These are phyloP conservation scores for Monochamus saltuarius DNA, from an alignment of 1,140 invertebrate genomes.

Conservation along the genomic window DNA sequence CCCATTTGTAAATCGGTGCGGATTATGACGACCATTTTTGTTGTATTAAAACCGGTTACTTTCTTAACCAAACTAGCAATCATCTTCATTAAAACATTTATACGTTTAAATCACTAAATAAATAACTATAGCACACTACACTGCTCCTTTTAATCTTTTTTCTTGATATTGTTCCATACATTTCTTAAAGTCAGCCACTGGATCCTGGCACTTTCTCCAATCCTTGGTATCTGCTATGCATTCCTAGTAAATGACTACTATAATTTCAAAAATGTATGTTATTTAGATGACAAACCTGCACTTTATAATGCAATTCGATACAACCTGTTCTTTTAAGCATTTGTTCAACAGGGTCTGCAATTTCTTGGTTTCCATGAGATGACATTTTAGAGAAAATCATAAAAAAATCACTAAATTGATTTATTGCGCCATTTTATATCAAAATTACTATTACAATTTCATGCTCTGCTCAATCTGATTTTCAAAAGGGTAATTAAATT, in stretches of 20 bases:
- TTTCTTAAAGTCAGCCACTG: slow-evolving; percentile 73
- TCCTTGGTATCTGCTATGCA: slow-evolving; percentile 86
- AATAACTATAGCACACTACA: slow-evolving; percentile 1
- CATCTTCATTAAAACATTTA: slow-evolving; percentile 13
- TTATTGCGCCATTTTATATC: no score
- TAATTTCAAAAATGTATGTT: not conserved
- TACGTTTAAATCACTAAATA: not conserved
- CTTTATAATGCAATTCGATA: slow-evolving; percentile 80
- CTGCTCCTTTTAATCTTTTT: slow-evolving; percentile 28
- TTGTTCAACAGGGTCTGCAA: slow-evolving; percentile 72
- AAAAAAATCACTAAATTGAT: no score
- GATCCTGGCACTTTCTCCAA: slow-evolving; percentile 86
- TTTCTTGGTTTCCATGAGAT: slow-evolving; percentile 41
- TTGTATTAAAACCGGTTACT: slow-evolving; percentile 35
- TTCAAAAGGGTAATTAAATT: no score
- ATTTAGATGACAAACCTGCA: slow-evolving; percentile 62
- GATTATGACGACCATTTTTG: slow-evolving; percentile 76
- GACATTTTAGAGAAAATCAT: slow-evolving; percentile 10
- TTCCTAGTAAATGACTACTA: slow-evolving; percentile 62
- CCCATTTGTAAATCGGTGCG: slow-evolving; percentile 77
- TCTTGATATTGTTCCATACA: slow-evolving; percentile 68
- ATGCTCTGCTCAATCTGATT: no score
- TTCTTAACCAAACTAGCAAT: slow-evolving; percentile 31
- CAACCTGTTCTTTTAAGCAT: slow-evolving; percentile 89
- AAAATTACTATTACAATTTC: no score